A percentile compares a stretch with the other conserved stretches of the same genome.
These are phyloP conservation scores for Sinhomidia bicolor DNA, from an alignment of 2,888 invertebrate genomes.

Conservation along the genomic window DNA sequence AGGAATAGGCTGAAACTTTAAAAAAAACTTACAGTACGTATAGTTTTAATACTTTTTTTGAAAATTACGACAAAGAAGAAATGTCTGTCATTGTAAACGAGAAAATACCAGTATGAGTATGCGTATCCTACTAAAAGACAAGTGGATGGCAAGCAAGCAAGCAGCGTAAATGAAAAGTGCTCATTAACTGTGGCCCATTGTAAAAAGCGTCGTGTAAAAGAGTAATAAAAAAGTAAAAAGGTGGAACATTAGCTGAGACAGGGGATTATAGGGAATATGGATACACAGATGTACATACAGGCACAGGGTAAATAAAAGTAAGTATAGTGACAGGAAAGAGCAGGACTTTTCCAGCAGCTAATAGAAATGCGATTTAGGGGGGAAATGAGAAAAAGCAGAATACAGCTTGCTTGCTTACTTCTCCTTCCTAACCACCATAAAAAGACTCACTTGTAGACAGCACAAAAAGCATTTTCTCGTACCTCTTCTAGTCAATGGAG, in stretches of 20 bases:
- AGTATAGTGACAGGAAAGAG: neutral
- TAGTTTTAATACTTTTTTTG: neutral
- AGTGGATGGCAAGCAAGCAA: neutral
- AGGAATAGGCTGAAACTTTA: neutral
- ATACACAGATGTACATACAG: neutral
- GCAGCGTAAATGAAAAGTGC: slow-evolving; percentile 1
- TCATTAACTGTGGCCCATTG: slow-evolving; percentile 46
- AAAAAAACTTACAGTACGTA: neutral
- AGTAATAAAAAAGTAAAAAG: slow-evolving; percentile 47
- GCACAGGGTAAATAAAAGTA: too few species aligned
- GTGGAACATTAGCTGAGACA: neutral
- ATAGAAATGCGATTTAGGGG: neutral
- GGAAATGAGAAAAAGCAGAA: neutral
- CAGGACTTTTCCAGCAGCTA: neutral
- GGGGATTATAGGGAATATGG: neutral
- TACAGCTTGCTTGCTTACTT: neutral
- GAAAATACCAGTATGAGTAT: neutral
- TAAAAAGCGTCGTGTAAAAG: slow-evolving; percentile 14
- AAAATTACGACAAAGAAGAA: neutral
- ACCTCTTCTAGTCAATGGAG: neutral
- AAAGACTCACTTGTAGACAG: neutral
- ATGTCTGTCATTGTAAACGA: neutral
- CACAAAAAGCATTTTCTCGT: neutral
- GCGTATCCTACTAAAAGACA: neutral
- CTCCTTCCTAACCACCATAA: too few species aligned